A percentile compares a stretch with the other conserved stretches of the same genome.
Conservation (phyloP, 2,113 vertebrate species). For the Salminus brasiliensis region DNA sequence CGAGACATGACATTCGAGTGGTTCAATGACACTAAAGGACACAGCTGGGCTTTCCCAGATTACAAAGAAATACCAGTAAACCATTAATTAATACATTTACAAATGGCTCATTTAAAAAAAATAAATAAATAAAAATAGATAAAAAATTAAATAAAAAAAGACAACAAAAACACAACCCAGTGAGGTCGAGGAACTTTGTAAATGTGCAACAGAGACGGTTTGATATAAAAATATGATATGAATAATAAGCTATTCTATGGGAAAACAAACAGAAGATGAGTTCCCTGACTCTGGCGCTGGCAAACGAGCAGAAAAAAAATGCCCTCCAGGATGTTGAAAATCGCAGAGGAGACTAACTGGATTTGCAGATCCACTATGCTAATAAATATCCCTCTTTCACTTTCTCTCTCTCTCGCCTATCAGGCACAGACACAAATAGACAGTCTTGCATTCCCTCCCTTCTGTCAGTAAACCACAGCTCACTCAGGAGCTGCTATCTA, state of each 20-base stretch:
- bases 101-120: too few species aligned
- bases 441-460: background rate
- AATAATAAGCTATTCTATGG: background rate
- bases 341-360: background rate
- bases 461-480: background rate
- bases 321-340: constrained; percentile 4
- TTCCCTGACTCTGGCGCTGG: background rate
- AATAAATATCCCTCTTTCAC: background rate
- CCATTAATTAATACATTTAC: background rate
- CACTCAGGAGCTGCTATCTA: background rate
- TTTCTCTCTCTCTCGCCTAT: background rate
- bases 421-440: background rate
- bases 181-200: background rate
- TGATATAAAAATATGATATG: too few species aligned
- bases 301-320: constrained; percentile 3
- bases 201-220: background rate
- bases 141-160: background rate
- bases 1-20: constrained; percentile 7
- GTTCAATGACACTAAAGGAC: background rate
- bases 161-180: background rate
- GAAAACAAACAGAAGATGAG: constrained; percentile 42
- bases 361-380: constrained; percentile 11
- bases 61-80: background rate
- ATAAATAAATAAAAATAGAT: too few species aligned
- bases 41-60: background rate